Percentiles rank a stretch among this genome's conserved stretches.
phyloP scores from a whole-genome alignment of 2,797 vertebrate genomes.

The Oophaga sylvatica region DNA sequence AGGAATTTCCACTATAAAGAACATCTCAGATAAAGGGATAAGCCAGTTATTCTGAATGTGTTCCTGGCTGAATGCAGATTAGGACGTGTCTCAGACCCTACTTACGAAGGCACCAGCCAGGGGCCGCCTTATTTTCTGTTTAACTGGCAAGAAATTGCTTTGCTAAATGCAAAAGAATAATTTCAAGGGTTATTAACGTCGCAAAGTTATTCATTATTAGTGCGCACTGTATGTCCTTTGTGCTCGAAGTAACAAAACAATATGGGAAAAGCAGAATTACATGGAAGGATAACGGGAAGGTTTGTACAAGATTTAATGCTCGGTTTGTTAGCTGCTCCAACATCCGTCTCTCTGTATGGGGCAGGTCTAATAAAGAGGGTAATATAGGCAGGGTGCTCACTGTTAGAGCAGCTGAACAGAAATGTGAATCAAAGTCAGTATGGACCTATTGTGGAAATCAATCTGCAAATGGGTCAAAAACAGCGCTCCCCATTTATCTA shows the following conservation, averaged over 20 bases:
- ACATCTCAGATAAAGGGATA: slow-evolving; percentile 55
- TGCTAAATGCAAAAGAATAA: slow-evolving; percentile 60
- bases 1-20: slow-evolving; percentile 33
- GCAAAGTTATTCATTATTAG: slow-evolving; percentile 42
- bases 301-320: neutral
- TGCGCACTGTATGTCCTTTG: slow-evolving; percentile 9
- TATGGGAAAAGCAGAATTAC: neutral
- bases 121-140: slow-evolving; percentile 63
- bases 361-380: neutral
- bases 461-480: too few relatives aligned
- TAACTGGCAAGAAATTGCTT: slow-evolving; percentile 64
- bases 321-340: neutral
- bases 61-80: slow-evolving; percentile 52
- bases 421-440: neutral
- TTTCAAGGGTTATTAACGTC: slow-evolving; percentile 48
- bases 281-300: neutral
- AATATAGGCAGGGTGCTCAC: neutral
- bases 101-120: slow-evolving; percentile 67
- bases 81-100: slow-evolving; percentile 56
- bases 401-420: neutral
- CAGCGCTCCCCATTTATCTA: too few relatives aligned
- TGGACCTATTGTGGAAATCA: too few relatives aligned
- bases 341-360: neutral
- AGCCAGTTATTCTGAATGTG: slow-evolving; percentile 64
- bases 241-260: slow-evolving; percentile 36